Conservation (phyloP, 2,888 invertebrate species). For the Microplitis deprimator region DNA sequence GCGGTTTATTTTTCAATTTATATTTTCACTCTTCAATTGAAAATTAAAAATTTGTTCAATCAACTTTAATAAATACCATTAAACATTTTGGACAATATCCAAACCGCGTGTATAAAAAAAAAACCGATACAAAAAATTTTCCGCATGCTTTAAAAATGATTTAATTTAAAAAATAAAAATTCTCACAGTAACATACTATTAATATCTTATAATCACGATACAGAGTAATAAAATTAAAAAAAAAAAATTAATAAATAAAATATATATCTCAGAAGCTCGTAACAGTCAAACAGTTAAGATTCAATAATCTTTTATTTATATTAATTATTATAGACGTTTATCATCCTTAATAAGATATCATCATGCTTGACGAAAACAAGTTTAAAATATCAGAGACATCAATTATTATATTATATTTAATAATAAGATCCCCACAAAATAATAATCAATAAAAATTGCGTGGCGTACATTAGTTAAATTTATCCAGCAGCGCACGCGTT, state of each 20-base stretch:
- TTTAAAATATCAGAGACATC: too few relatives aligned
- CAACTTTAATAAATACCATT: background rate
- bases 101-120: background rate
- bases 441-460: too few relatives aligned
- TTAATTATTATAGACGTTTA: too few relatives aligned
- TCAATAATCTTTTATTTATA: too few relatives aligned
- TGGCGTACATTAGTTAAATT: background rate
- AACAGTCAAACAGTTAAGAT: too few relatives aligned
- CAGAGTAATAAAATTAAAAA: too few relatives aligned
- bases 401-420: too few relatives aligned
- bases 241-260: too few relatives aligned
- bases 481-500: background rate
- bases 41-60: background rate
- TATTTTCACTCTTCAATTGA: background rate
- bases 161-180: background rate
- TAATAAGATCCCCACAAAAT: too few relatives aligned
- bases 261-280: too few relatives aligned
- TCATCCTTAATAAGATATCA: too few relatives aligned
- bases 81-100: background rate
- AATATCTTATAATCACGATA: background rate
- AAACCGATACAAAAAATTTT: background rate
- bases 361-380: too few relatives aligned
- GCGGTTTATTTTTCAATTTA: background rate
- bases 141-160: background rate
- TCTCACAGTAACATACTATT: background rate